These are phyloP conservation scores for Gallinago nigripennis DNA, from an alignment of 2,797 vertebrate species.

Conservation along the genomic window DNA sequence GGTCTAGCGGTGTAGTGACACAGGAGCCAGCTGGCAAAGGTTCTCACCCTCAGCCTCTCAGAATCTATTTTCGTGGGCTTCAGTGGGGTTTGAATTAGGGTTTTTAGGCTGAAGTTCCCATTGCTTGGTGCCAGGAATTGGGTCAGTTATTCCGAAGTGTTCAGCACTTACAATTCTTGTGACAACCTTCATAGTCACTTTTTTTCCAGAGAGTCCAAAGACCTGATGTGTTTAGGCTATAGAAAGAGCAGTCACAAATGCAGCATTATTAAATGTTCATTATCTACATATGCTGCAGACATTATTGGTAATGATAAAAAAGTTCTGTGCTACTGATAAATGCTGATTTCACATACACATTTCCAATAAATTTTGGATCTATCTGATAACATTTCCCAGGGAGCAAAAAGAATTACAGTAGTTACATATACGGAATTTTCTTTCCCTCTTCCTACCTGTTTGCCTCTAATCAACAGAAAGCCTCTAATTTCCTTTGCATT, in stretches of 20 bases:
- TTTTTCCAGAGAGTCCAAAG: background rate
- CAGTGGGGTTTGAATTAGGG: background rate
- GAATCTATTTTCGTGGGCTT: background rate
- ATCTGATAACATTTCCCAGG: background rate
- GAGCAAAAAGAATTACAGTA: background rate
- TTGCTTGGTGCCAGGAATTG: background rate
- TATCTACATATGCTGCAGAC: background rate
- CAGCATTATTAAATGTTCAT: background rate
- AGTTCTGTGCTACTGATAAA: background rate
- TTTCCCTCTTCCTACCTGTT: background rate
- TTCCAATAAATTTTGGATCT: background rate
- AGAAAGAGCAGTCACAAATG: background rate
- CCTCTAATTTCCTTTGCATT: background rate
- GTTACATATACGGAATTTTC: background rate
- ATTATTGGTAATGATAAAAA: background rate
- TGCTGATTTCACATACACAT: background rate
- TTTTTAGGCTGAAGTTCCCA: conserved; percentile 13
- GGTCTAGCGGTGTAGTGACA: background rate
- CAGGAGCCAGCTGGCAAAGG: background rate
- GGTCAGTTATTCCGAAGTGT: background rate
- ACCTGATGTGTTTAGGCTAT: background rate
- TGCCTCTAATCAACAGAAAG: background rate
- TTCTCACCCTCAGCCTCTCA: background rate
- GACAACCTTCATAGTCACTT: background rate
- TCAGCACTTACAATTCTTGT: background rate